Evolutionary conservation across 2,888 invertebrate species (phyloP).

Genomic region (Carcina quercana): DNA sequence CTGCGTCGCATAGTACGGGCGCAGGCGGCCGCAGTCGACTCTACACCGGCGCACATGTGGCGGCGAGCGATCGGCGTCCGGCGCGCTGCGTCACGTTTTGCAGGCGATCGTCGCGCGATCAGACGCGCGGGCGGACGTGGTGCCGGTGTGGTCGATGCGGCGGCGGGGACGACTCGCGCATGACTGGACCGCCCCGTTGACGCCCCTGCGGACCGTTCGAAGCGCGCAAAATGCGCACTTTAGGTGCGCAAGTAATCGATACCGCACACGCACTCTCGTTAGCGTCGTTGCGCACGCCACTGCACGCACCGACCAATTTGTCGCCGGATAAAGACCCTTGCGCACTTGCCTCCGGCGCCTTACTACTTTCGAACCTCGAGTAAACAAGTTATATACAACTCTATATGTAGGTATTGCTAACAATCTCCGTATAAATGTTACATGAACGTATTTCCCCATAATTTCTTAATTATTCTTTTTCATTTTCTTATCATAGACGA

Average conservation of each 20-base stretch:
- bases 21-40: conserved; percentile 33
- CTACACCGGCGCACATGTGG: conserved; percentile 39
- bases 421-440: no score
- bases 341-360: no score
- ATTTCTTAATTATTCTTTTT: no score
- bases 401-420: no score
- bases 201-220: conserved; percentile 32
- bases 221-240: no score
- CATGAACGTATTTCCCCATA: no score
- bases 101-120: no score
- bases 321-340: no score
- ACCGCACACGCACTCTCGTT: conserved; percentile 32
- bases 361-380: no score
- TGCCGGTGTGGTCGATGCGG: conserved; percentile 55
- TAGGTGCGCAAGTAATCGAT: conserved; percentile 40
- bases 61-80: conserved; percentile 26
- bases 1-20: conserved; percentile 37
- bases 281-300: conserved; percentile 27
- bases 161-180: conserved; percentile 47
- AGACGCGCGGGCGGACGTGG: conserved; percentile 45
- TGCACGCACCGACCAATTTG: conserved; percentile 20
- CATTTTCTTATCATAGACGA: no score
- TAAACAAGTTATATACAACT: no score
- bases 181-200: conserved; percentile 41
- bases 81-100: neutral